Percentiles rank a stretch among this genome's conserved stretches.
Conservation (phyloP, 2,888 invertebrate genomes). For the Copidosoma aretas region DNA sequence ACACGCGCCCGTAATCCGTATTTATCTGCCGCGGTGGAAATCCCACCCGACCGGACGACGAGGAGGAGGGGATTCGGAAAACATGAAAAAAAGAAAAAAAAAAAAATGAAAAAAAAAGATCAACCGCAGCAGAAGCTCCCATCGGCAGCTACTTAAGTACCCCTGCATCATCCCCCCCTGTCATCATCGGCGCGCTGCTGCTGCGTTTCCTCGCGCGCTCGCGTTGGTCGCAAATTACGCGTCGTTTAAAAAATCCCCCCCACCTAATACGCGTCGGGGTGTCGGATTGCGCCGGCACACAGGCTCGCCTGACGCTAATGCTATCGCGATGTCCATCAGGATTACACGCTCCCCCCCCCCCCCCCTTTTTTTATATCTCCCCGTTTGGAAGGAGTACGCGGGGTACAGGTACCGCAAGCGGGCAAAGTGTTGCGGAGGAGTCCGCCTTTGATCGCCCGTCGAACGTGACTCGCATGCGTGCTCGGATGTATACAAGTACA, state of each 20-base stretch:
- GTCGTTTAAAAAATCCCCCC: constrained; percentile 46
- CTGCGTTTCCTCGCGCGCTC: too few species aligned
- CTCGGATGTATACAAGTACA: neutral
- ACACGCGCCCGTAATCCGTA: too few species aligned
- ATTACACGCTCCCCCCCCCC: constrained; percentile 51
- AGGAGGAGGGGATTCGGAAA: too few species aligned
- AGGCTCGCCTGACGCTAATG: constrained; percentile 54
- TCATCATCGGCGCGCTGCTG: neutral
- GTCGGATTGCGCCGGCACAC: constrained; percentile 14
- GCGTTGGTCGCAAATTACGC: constrained; percentile 25
- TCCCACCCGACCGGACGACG: too few species aligned
- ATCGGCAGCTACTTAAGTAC: too few species aligned
- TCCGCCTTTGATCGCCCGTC: constrained; percentile 28
- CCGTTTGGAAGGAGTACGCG: constrained; percentile 3
- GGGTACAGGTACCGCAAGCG: neutral
- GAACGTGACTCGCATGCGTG: constrained; percentile 23
- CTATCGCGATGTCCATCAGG: constrained; percentile 55
- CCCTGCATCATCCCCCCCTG: neutral
- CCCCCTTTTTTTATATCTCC: too few species aligned
- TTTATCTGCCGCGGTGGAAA: too few species aligned
- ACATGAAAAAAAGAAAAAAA: too few species aligned
- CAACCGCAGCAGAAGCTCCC: too few species aligned
- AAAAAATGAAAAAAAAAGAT: too few species aligned
- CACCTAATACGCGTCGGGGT: constrained; percentile 34
- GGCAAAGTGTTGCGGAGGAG: constrained; percentile 5